Conservation (phyloP, 2,888 invertebrate genomes). For the Acrobasis suavella region DNA sequence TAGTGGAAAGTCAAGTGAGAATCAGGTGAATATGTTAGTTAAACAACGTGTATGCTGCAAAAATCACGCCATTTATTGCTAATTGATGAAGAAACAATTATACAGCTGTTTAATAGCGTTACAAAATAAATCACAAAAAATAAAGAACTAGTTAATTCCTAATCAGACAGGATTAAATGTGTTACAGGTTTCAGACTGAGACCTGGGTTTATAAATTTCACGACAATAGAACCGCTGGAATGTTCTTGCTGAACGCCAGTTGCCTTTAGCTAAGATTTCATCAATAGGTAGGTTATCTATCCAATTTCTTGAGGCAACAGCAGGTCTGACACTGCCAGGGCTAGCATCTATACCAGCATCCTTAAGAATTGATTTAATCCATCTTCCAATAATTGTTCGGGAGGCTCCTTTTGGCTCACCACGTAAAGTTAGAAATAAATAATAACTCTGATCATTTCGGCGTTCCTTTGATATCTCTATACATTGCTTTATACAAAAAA, state of each 20-base stretch:
- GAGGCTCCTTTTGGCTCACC: conserved; percentile 27
- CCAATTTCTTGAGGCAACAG: conserved; percentile 36
- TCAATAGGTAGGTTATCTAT: conserved; percentile 31
- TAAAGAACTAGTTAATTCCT: no score
- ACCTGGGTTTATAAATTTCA: conserved; percentile 19
- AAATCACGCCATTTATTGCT: no score
- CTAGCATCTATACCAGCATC: conserved; percentile 32
- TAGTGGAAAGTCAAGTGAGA: no score
- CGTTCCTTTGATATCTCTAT: not conserved
- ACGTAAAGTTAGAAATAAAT: conserved; percentile 27
- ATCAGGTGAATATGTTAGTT: no score
- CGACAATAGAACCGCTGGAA: conserved; percentile 22
- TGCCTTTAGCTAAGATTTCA: conserved; percentile 33
- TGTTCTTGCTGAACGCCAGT: conserved; percentile 29
- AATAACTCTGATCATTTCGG: not conserved
- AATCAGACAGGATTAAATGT: no score
- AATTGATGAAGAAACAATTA: no score
- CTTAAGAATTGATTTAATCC: conserved; percentile 30
- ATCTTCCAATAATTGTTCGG: conserved; percentile 30
- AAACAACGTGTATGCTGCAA: no score
- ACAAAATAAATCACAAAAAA: no score
- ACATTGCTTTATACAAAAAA: not conserved
- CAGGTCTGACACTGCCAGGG: conserved; percentile 35
- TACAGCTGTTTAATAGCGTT: no score
- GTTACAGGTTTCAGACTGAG: conserved; percentile 10